These are phyloP conservation scores for Charina bottae DNA, from an alignment of 2,113 vertebrate genomes.

Conservation along the genomic window DNA sequence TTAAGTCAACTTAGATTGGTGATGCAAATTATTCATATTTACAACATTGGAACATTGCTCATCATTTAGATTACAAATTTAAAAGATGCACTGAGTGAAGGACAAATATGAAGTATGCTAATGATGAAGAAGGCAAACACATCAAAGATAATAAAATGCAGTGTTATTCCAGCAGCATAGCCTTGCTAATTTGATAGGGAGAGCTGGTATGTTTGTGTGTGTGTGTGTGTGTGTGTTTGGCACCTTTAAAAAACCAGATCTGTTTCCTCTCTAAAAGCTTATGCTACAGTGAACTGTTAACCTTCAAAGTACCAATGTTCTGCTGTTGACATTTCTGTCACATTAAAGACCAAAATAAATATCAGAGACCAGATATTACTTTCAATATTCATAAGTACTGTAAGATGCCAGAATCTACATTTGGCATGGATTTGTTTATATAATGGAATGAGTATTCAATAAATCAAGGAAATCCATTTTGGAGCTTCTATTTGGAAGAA, in stretches of 20 bases:
- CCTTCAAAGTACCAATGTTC: neutral
- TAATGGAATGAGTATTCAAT: constrained; percentile 58
- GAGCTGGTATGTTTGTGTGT: neutral
- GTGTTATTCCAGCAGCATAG: constrained; percentile 6
- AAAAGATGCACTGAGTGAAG: constrained; percentile 26
- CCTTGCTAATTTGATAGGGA: neutral
- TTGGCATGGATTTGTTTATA: constrained; percentile 62
- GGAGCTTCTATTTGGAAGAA: constrained; percentile 55
- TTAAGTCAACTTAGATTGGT: constrained; percentile 11
- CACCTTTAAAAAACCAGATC: neutral
- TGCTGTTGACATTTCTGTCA: constrained; percentile 1
- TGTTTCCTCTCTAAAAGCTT: neutral
- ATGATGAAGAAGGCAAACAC: neutral
- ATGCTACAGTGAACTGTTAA: neutral
- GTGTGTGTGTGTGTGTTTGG: neutral
- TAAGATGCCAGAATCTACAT: constrained; percentile 59
- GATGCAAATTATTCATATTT: constrained; percentile 28
- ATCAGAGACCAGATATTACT: constrained; percentile 19
- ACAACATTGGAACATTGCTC: constrained; percentile 3
- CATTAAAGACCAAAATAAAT: constrained; percentile 31
- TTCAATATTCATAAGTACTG: constrained; percentile 19
- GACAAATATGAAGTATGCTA: constrained; percentile 11
- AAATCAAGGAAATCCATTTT: constrained; percentile 58
- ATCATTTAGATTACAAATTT: constrained; percentile 30
- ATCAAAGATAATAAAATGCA: constrained; percentile 34